Conservation (phyloP, 2,113 vertebrate species). For the Furnarius figulus region DNA sequence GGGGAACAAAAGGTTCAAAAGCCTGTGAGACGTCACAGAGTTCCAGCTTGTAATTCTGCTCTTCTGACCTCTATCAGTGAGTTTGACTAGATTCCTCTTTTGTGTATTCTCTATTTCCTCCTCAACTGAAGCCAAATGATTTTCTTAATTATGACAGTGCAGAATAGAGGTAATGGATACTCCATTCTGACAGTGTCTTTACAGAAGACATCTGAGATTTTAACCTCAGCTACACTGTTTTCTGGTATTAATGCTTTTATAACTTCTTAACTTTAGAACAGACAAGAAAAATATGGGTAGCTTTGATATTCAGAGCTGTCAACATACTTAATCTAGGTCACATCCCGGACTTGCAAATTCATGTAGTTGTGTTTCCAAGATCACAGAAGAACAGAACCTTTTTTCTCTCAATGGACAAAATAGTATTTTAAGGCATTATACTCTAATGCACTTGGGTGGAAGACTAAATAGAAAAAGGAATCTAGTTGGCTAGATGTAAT, state of each 20-base stretch:
- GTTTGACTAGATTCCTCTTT: not conserved
- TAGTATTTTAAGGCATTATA: not conserved
- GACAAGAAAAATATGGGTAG: not conserved
- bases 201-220: not conserved
- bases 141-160: not conserved
- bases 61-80: not conserved
- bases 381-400: not conserved
- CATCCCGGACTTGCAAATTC: not conserved
- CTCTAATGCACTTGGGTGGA: not conserved
- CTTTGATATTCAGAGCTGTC: not conserved
- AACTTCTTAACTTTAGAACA: not conserved
- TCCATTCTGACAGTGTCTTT: not conserved
- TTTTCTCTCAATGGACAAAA: not conserved
- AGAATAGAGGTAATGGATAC: not conserved
- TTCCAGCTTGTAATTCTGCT: not conserved
- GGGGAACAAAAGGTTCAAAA: not conserved
- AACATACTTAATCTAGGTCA: not conserved
- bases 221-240: not conserved
- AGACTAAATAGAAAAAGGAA: not conserved
- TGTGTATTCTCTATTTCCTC: not conserved
- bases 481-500: not conserved
- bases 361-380: not conserved
- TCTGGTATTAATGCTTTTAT: not conserved
- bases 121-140: not conserved
- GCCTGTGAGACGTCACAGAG: not conserved